These are phyloP conservation scores for Netelia inedita DNA, from an alignment of 2,888 invertebrate genomes.

Conservation along the genomic window DNA sequence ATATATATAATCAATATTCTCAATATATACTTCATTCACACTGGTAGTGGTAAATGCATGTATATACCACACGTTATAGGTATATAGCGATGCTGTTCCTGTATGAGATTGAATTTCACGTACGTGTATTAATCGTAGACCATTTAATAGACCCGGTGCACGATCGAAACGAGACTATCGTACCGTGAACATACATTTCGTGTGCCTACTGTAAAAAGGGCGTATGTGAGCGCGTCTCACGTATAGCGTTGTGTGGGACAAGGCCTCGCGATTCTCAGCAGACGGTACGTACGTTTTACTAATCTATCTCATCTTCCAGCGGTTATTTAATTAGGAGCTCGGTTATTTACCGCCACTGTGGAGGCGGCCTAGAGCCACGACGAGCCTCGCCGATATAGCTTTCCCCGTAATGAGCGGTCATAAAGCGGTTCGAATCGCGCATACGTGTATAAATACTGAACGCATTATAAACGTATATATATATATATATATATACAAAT, in stretches of 20 bases:
- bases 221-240: not conserved
- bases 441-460: not conserved
- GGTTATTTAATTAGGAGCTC: slow-evolving; percentile 77
- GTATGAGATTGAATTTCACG: too few species aligned
- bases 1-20: too few species aligned
- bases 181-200: not conserved
- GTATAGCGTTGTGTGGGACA: not conserved
- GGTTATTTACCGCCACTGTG: slow-evolving; percentile 66
- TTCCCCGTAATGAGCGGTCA: slow-evolving; percentile 78
- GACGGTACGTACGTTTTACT: slow-evolving; percentile 37
- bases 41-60: too few species aligned
- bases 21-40: too few species aligned
- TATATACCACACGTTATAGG: too few species aligned
- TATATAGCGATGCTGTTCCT: too few species aligned
- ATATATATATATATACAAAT: not conserved
- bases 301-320: slow-evolving; percentile 67
- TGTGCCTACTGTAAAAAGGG: not conserved
- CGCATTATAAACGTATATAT: not conserved
- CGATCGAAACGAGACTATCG: slow-evolving; percentile 29
- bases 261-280: slow-evolving; percentile 17
- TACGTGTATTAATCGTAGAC: too few species aligned
- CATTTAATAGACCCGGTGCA: not conserved
- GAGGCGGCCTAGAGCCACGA: slow-evolving; percentile 31
- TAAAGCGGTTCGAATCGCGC: slow-evolving; percentile 62
- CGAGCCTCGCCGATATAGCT: slow-evolving; percentile 69